These are phyloP conservation scores for Sycophila sp. DNA, from an alignment of 1,140 invertebrate genomes.

Conservation along the genomic window DNA sequence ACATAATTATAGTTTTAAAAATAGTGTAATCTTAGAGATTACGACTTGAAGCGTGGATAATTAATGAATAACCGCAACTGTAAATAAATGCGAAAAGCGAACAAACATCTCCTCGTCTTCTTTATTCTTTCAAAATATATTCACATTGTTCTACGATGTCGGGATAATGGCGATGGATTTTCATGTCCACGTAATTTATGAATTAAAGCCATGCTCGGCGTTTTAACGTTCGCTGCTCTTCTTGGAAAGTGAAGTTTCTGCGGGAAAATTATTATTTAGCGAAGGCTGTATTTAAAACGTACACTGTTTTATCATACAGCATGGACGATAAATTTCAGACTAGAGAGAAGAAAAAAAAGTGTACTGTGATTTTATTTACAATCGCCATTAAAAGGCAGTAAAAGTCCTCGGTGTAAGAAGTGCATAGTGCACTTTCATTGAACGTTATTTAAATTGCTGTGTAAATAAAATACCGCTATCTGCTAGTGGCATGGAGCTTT, in stretches of 20 bases:
- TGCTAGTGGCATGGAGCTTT: neutral
- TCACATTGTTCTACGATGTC: neutral
- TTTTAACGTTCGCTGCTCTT: neutral
- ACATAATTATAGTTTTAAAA: too few species aligned
- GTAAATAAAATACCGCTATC: neutral
- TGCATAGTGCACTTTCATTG: neutral
- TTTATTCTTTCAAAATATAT: too few species aligned
- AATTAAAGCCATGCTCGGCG: conserved; percentile 10
- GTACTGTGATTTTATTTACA: neutral
- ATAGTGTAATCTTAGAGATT: too few species aligned
- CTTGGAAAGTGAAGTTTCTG: neutral
- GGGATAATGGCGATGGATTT: neutral
- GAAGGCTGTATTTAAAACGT: conserved; percentile 9
- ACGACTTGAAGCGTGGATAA: too few species aligned
- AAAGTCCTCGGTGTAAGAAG: neutral
- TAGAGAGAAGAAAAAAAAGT: too few species aligned
- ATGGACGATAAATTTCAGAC: conserved; percentile 11
- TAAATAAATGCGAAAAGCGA: neutral
- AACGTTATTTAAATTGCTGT: neutral
- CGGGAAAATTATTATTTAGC: conserved; percentile 3
- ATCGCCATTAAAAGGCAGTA: conserved; percentile 6
- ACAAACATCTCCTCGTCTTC: neutral
- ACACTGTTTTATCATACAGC: neutral
- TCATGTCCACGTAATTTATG: conserved; percentile 20
- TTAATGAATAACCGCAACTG: neutral